Base-by-base conservation (phyloP, 2,888 invertebrate genomes). In the Euplagia quadripunctaria region DNA sequence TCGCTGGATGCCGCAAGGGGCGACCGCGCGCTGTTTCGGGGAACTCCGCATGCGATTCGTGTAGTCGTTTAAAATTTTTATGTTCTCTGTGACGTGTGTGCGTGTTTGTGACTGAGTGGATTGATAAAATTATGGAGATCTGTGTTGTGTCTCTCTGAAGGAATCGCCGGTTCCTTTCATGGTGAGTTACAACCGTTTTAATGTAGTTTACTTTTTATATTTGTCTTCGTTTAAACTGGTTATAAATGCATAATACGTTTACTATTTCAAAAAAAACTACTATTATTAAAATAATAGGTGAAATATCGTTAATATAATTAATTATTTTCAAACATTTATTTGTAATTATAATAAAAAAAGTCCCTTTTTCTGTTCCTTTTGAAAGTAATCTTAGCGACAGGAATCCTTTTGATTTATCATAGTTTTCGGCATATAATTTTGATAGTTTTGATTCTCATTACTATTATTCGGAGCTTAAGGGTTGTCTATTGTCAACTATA, bases 1-100 rank as follows among this genome's bases (percentile, higher is more conserved):
- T 89, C 85, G 82, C 80, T 77, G 88, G 88, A 85, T 83, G 85
- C 79, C 87, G 88, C 81, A 83, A 73, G 82, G 87, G 78, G 73
- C 91, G 90, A 83, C 76, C 84, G 86, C 89, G 89, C 85, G 85
- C 79, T 81, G 77, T 73, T 55, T 75, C 78, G 69, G 68, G 43
- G 75, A 76, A 83, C 77, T 74, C 75, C 73, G 78, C 77, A 81
- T 78, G 76, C 81, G 83, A 80, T 75, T 80, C 82, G 80, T 82
- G 83, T 82, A 78, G 74, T 67, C 74, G 81, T 82, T 79, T 79
- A 64, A 78, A 72, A 72, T 51, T 77, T 73, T 73, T 74, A 77
- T 80, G 82, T 82, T 79, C 64, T 31, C 52, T 63, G 84, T 85
- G 84, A 70, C 73, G 66, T 82, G 79, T 81, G 86, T 79, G 73